Base-by-base conservation (phyloP, 2,888 invertebrate genomes). In the Creontiades dilutus region DNA sequence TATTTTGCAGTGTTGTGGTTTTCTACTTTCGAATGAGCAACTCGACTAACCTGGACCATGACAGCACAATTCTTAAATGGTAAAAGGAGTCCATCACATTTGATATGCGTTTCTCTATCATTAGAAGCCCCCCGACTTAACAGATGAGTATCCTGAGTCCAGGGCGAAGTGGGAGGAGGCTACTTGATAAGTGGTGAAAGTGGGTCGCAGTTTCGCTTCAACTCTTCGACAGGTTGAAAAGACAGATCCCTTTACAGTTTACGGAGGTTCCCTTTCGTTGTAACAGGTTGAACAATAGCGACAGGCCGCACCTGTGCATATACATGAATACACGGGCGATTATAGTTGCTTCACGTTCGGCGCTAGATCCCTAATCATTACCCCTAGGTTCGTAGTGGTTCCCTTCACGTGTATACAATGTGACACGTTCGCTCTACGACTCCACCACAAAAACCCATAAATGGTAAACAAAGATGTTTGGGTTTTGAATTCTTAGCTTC, bases 161-260 rank as follows among this genome's bases (percentile, higher is more conserved):
- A 3, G 0, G 76, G 76, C 16, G 16, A 9, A 46, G 48, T 37
- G 23, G 80, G 80, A 28, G 80, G 46, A 37, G 80, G 46, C 46
- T 9, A n/a, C n/a, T 80, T 37, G 80, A 80, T 80, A 80, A 46
- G 46, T n/a, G 46, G 80, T 37, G 80, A 80, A 80, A 80, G 80
- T 80, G 46, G 80, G 80, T 80, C 80, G 80, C 46, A 46, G 80
- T 80, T 80, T 80, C 80, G 80, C 80, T 80, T 80, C 68, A 68
- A 68, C 68, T 68, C 68, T 68, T 68, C 80, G 80, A 80, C 80
- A 80, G 80, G 80, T 80, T 46, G 46, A 80, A 46, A 4, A 19
- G 19, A 19, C 46, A 76, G 46, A 46, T n/a, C 28, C n/a, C 46
- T 28, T 78, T 75, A 68, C 16, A 11, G 23, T 76, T 19, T n/a